A percentile compares a stretch with the other conserved stretches of the same genome.
phyloP scores from a whole-genome alignment of 2,113 vertebrate species.

The Zeus faber region DNA sequence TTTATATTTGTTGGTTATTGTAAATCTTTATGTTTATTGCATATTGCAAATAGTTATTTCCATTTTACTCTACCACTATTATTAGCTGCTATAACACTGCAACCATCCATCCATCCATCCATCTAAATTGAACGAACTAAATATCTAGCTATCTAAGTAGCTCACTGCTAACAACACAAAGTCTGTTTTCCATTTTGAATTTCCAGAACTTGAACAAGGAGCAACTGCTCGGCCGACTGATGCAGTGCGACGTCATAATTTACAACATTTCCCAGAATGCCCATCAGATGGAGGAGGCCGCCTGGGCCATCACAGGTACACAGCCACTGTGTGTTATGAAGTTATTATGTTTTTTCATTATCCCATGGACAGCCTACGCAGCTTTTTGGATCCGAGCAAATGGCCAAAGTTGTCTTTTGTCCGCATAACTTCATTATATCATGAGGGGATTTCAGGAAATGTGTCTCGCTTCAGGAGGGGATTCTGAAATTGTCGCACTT shows the following conservation, averaged over 20 bases:
- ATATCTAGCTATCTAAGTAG: no score
- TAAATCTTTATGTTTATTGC: neutral
- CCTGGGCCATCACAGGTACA: conserved; percentile 87
- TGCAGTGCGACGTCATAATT: conserved; percentile 84
- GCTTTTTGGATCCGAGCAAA: neutral
- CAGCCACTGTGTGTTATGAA: neutral
- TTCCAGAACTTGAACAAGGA: conserved; percentile 61
- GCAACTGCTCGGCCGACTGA: conserved; percentile 74
- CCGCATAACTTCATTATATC: neutral
- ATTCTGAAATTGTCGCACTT: neutral
- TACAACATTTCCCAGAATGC: conserved; percentile 85
- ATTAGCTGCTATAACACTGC: no score
- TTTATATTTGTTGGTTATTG: no score
- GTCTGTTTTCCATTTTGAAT: neutral
- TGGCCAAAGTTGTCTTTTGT: neutral
- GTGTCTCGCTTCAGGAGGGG: neutral
- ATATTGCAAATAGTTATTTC: no score
- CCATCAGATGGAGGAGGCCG: conserved; percentile 82
- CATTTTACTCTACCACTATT: no score
- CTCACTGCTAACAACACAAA: no score
- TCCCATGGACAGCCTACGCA: neutral
- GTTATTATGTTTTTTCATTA: neutral
- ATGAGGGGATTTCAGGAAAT: neutral
- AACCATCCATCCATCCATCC: no score
- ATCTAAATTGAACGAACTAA: no score